Base-by-base conservation (phyloP, 2,113 vertebrate species). In the Nycticebus coucang region DNA sequence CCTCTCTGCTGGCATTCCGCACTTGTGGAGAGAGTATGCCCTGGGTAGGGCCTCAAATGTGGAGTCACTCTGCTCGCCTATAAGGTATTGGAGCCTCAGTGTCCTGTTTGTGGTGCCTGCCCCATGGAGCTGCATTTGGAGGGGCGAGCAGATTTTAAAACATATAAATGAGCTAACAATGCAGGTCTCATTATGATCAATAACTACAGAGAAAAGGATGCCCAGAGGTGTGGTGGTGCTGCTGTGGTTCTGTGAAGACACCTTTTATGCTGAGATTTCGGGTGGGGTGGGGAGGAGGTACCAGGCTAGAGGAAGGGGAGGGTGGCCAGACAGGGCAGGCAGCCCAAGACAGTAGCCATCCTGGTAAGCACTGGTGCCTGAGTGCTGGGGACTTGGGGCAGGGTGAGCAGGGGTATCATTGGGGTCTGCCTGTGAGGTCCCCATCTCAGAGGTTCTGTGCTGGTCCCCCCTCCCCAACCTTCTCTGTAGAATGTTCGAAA, bases 311-410 rank as follows among this genome's bases (percentile, higher is more conserved):
- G 33, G 57, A 81, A 60, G 60, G 72, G 50, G 15, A 66, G 35
- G 22, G 53, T 4, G 7, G 37, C 15, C 21, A 55, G 66, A 19
- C 10, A 50, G 3, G 35, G 45, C n/a, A n/a, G 55, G 64, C 11
- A 71, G 21, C 83, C 96, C 98, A 98, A 99, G 99, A 99, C 81
- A 98, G 98, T 15, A 72, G 35, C 13, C 14, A 18, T 18, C 2
- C 35, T 59, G 50, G 45, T 7, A 4, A 21, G 77, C 24, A 18
- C 4, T 37, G 45, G 3, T 91, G 37, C 57, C n/a, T 4, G 11
- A 88, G 28, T 60, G 21, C 66, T 21, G 26, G 30, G 4, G 37
- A 0, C 4, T 21, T 1, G 30, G 21, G 15, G 22, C 21, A 37
- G 5, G 45, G 19, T 7, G 33, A 68, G 19, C 13, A 12, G 53